Evolutionary conservation across 1,140 invertebrate genomes (phyloP).

Genomic region (Lasioglossum albipes): DNA sequence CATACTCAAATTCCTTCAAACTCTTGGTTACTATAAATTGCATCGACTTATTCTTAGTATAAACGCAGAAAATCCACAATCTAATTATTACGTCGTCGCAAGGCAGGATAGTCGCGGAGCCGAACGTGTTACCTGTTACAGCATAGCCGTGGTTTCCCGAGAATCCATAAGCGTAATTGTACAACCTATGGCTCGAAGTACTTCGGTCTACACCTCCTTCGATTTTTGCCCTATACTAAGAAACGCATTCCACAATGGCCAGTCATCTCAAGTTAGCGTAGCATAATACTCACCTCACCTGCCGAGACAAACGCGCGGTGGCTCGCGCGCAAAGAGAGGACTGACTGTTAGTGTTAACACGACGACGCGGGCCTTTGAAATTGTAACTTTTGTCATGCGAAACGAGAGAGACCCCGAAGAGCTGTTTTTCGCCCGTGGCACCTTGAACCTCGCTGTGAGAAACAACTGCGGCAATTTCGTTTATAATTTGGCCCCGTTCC

Average conservation of each 20-base stretch:
- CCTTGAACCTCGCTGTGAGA: too few relatives aligned
- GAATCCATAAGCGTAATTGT: conserved; percentile 43
- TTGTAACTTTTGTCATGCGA: conserved; percentile 14
- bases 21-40: too few relatives aligned
- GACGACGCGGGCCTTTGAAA: neutral
- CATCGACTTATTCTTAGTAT: too few relatives aligned
- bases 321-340: neutral
- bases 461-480: too few relatives aligned
- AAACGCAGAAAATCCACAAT: too few relatives aligned
- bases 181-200: conserved; percentile 36
- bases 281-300: neutral
- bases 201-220: conserved; percentile 45
- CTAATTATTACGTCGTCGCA: too few relatives aligned
- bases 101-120: neutral
- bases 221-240: conserved; percentile 41
- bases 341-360: neutral
- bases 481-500: too few relatives aligned
- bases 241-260: conserved; percentile 35
- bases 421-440: too few relatives aligned
- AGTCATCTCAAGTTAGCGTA: conserved; percentile 41
- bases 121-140: conserved; percentile 26
- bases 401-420: too few relatives aligned
- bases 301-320: neutral
- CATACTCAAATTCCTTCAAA: too few relatives aligned
- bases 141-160: conserved; percentile 28